phyloP scores from a whole-genome alignment of 2,888 invertebrate species.

The Linyphia triangularis region DNA sequence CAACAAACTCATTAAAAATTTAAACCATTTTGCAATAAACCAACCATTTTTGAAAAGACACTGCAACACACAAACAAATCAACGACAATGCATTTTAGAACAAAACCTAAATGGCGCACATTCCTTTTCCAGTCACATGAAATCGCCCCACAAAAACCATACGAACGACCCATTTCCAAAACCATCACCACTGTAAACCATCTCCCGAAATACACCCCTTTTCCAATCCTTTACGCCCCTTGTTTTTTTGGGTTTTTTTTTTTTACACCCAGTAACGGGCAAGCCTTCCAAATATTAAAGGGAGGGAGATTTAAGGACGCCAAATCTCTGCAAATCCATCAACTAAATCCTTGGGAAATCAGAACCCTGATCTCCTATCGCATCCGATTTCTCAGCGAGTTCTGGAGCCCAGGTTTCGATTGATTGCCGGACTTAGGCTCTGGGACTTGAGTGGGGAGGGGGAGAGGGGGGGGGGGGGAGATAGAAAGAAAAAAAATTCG shows the following conservation, averaged over 20 bases:
- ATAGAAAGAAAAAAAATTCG: slow-evolving; percentile 6
- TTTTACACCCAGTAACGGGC: not conserved
- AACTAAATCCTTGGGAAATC: slow-evolving; percentile 65
- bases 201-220: not conserved
- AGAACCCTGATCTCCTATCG: slow-evolving; percentile 62
- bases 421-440: slow-evolving; percentile 62
- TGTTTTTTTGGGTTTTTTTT: not conserved
- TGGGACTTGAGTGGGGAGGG: not conserved
- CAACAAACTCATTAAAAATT: too few species aligned
- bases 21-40: too few species aligned
- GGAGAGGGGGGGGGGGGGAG: slow-evolving; percentile 3
- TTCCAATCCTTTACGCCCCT: not conserved
- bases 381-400: slow-evolving; percentile 63
- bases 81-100: too few species aligned
- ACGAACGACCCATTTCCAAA: not conserved
- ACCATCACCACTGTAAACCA: not conserved
- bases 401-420: slow-evolving; percentile 33
- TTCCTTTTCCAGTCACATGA: too few species aligned
- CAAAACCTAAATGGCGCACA: too few species aligned
- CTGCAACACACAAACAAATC: too few species aligned
- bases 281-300: slow-evolving; percentile 5
- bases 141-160: too few species aligned
- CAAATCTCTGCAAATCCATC: slow-evolving; percentile 64
- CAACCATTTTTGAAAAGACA: too few species aligned
- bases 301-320: slow-evolving; percentile 43